phyloP scores from a whole-genome alignment of 2,888 invertebrate genomes.

The Norana najaformis region DNA sequence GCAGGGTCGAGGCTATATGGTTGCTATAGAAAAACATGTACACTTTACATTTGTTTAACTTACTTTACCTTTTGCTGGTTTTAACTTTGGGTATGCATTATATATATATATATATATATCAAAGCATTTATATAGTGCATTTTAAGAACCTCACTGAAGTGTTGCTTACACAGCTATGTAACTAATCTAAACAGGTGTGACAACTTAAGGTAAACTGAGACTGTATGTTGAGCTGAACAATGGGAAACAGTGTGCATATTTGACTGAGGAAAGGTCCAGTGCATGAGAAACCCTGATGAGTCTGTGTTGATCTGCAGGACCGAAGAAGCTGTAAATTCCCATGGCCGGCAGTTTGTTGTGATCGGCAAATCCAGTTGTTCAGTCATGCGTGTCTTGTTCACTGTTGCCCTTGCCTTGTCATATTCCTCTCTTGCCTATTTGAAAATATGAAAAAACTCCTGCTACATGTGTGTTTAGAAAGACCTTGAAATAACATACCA shows the following conservation, averaged over 20 bases:
- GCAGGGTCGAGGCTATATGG: too few relatives aligned
- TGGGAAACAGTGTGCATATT: background rate
- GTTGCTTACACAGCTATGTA: background rate
- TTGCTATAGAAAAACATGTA: too few relatives aligned
- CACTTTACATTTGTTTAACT: background rate
- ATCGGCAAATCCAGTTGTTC: too few relatives aligned
- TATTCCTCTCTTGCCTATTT: background rate
- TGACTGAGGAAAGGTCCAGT: background rate
- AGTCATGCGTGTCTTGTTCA: too few relatives aligned
- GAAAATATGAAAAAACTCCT: background rate
- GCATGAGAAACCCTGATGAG: background rate
- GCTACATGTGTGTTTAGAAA: slow-evolving; percentile 44
- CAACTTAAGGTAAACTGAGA: background rate
- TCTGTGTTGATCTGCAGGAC: background rate
- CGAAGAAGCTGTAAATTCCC: background rate
- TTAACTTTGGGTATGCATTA: background rate
- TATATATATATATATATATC: background rate
- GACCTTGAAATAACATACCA: slow-evolving; percentile 55
- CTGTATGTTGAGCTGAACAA: background rate
- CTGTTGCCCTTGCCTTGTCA: too few relatives aligned
- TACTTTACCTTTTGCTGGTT: background rate
- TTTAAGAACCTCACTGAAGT: too few relatives aligned
- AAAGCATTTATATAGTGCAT: background rate
- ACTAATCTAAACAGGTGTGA: background rate
- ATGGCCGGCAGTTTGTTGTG: background rate